Evolutionary conservation across 2,888 invertebrate species (phyloP), one percentile per base, ranked within the genome.

Genomic region (Melanophora roralis): DNA sequence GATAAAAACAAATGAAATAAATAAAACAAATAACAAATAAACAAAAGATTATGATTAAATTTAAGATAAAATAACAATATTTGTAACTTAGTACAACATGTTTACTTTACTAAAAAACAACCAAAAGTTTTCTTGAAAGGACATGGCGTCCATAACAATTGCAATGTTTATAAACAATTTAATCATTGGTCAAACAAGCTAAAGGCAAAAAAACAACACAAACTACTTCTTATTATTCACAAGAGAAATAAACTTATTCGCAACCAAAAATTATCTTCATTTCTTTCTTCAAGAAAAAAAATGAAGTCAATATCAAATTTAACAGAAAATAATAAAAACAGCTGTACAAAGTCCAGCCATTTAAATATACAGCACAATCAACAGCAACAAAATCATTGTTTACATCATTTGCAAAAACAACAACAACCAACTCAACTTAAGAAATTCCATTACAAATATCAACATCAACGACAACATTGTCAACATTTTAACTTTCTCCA

Each of bases 301-400:
- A 72, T 62, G 71, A 76, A 67, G 75, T 71, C 64, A 78, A 67
- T 57, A 43, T 57, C 55, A 75, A 82, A 76, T 51, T 71, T 62
- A 57, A 23, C 11, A 21, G 74, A 55, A 65, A 32, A 68, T 74
- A 73, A 69, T 62, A 59, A 75, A 81, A 71, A 77, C 68, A 76
- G 49, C 57, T 74, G 72, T 65, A 59, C 19, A 49, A 45, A 69
- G 16, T 68, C 62, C 74, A 71, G 60, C 77, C 82, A 82, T 83
- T 83, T 83, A 40, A 69, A 64, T 38, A 27, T 11, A 38, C 47
- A 57, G 47, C 55, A 80, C 77, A 47, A 73, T 23, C 64, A 78
- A 38, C 69, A 55, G 12, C 68, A 49, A 36, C 43, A 75, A 23
- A 27, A 64, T 45, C 62, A 57, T 23, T 57, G 67, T 38, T n/a